Percentiles rank a stretch among this genome's conserved stretches.
phyloP scores from a whole-genome alignment of 2,113 vertebrate genomes.

The Myrmecophaga tridactyla region DNA sequence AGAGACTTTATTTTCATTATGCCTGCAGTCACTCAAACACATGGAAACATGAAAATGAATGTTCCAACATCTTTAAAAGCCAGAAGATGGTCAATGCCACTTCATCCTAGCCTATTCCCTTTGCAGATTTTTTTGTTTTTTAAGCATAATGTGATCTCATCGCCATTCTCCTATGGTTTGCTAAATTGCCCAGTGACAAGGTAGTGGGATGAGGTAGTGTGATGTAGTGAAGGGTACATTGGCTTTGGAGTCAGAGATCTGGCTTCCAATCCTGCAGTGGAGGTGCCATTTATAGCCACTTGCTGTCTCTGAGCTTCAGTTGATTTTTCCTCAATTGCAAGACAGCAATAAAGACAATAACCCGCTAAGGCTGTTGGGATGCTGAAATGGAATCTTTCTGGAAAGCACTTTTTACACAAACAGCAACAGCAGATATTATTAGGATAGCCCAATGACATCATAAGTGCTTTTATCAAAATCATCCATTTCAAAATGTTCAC shows the following conservation, averaged over 20 bases:
- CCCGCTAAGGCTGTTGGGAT: too few species aligned
- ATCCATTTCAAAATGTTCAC: background rate
- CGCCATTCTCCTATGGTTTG: background rate
- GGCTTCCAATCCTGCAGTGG: background rate
- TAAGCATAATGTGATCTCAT: background rate
- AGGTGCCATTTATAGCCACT: background rate
- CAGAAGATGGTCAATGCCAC: too few species aligned
- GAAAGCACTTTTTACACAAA: background rate
- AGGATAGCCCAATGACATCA: background rate
- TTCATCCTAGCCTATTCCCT: background rate
- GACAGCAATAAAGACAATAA: background rate
- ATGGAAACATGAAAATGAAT: background rate
- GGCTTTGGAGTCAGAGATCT: background rate
- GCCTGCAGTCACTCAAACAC: background rate
- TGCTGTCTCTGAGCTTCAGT: background rate
- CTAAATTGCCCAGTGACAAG: too few species aligned
- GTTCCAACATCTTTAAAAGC: background rate
- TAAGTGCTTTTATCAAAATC: background rate
- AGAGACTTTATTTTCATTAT: background rate
- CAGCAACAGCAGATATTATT: background rate
- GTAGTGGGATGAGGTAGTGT: background rate
- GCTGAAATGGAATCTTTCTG: background rate
- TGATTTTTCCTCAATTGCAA: background rate
- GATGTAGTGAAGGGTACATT: accelerated
- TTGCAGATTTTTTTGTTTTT: background rate